Evolutionary conservation across 2,888 invertebrate species (phyloP).

Genomic region (Anthoptus insignis): DNA sequence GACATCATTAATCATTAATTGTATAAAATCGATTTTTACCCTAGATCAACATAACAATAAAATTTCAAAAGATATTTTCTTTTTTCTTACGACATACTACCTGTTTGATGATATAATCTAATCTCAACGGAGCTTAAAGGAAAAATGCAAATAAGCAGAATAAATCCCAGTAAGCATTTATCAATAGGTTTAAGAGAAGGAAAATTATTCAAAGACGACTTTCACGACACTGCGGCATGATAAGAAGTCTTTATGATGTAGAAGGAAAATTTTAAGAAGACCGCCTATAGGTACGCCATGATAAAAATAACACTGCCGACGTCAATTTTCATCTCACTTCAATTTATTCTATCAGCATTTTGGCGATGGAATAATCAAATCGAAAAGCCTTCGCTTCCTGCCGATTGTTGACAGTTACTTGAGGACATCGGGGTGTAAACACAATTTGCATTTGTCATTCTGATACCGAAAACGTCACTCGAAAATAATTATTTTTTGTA

Average conservation of each 20-base stretch:
- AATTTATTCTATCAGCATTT: slow-evolving; percentile 51
- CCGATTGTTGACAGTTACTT: slow-evolving; percentile 59
- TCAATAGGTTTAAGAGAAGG: slow-evolving; percentile 3
- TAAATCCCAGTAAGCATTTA: slow-evolving; percentile 1
- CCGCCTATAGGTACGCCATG: slow-evolving; percentile 4
- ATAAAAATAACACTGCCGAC: slow-evolving; percentile 27
- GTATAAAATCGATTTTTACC: too few species aligned
- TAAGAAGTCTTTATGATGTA: slow-evolving; percentile 17
- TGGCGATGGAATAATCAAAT: slow-evolving; percentile 49
- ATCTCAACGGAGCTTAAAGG: slow-evolving; percentile 11
- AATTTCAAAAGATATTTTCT: neutral
- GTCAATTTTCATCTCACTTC: slow-evolving; percentile 38
- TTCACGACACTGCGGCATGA: neutral
- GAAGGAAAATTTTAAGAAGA: slow-evolving; percentile 10
- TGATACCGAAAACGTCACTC: slow-evolving; percentile 54
- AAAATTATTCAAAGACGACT: slow-evolving; percentile 18
- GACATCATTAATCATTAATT: too few species aligned
- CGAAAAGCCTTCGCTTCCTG: slow-evolving; percentile 45
- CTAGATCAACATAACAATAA: neutral
- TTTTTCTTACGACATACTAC: neutral
- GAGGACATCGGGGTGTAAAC: slow-evolving; percentile 59
- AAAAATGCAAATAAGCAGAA: slow-evolving; percentile 12
- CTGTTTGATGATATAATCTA: slow-evolving; percentile 18
- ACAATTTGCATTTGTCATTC: slow-evolving; percentile 62
- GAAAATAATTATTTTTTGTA: slow-evolving; percentile 58